These are phyloP conservation scores for Cassiopea andromeda DNA, from an alignment of 30 jellyfish, hydroid and myxozoan species.

Conservation along the genomic window DNA sequence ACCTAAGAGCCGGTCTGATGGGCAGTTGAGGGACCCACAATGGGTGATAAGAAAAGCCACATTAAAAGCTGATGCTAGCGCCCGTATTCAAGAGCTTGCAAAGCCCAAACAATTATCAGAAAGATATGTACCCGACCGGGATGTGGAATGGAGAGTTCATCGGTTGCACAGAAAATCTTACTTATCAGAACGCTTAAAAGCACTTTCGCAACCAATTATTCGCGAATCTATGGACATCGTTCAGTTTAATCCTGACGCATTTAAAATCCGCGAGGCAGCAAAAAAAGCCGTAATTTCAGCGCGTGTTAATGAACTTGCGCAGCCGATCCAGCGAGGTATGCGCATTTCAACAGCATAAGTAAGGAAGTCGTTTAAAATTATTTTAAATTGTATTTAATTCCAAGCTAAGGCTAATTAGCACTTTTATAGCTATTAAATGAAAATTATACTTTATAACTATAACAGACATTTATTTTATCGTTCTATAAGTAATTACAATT, in stretches of 20 bases:
- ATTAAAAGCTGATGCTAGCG: slow-evolving; percentile 63
- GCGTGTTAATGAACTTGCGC: slow-evolving; percentile 86
- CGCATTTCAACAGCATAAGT: slow-evolving; percentile 9
- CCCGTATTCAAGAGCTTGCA: slow-evolving; percentile 84
- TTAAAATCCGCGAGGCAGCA: slow-evolving; percentile 81
- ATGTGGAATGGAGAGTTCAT: slow-evolving; percentile 82
- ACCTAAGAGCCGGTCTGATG: slow-evolving; percentile 85
- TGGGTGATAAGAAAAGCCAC: slow-evolving; percentile 80
- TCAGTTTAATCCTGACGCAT: slow-evolving; percentile 96
- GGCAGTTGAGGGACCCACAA: slow-evolving; percentile 70
- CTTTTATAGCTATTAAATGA: no score
- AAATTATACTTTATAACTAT: no score
- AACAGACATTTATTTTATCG: no score
- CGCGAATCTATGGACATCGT: slow-evolving; percentile 95
- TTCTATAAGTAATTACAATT: no score
- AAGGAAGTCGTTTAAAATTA: not conserved
- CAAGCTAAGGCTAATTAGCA: not conserved
- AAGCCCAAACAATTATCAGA: slow-evolving; percentile 80
- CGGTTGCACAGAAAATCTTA: slow-evolving; percentile 70
- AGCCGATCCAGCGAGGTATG: slow-evolving; percentile 67
- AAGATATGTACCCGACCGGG: slow-evolving; percentile 79
- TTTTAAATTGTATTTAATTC: no score
- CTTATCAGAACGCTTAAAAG: slow-evolving; percentile 72
- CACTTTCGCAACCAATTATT: slow-evolving; percentile 80
- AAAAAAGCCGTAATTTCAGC: slow-evolving; percentile 70